Conservation (phyloP, 2,113 vertebrate species). For the Gambusia affinis region DNA sequence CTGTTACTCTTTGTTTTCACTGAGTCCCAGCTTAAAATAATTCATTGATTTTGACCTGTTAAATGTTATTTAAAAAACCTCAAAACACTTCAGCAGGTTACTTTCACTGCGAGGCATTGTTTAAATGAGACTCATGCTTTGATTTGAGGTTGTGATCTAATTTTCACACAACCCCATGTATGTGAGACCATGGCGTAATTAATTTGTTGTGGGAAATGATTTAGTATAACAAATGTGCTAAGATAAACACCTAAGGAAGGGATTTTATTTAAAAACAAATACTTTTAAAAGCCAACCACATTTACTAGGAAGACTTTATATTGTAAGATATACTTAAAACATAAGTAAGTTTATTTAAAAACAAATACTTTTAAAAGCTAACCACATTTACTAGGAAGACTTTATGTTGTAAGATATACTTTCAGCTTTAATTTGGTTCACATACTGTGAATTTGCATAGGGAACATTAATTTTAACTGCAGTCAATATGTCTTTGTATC, state of each 20-base stretch:
- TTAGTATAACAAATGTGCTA: no score
- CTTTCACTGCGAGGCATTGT: constrained; percentile 56
- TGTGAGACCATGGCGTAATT: no score
- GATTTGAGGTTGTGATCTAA: constrained; percentile 32
- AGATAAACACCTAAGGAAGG: no score
- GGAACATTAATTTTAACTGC: constrained; percentile 11
- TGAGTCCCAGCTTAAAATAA: no score
- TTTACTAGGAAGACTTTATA: not conserved
- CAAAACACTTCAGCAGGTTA: no score
- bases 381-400: not conserved
- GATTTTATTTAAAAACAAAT: not conserved
- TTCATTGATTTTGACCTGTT: no score
- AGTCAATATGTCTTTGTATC: constrained; percentile 29
- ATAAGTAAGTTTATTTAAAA: no score
- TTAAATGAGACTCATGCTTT: constrained; percentile 51
- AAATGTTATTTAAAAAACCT: no score
- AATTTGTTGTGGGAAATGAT: no score
- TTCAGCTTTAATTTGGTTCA: constrained; percentile 5
- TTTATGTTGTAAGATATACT: constrained; percentile 4
- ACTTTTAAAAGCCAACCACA: not conserved
- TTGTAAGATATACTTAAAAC: constrained; percentile 7
- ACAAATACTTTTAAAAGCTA: not conserved
- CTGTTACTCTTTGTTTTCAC: no score
- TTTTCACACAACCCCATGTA: no score
- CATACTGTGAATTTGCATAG: constrained; percentile 28